phyloP scores from a whole-genome alignment of 2,797 vertebrate genomes.

The Sebastiscus tertius region DNA sequence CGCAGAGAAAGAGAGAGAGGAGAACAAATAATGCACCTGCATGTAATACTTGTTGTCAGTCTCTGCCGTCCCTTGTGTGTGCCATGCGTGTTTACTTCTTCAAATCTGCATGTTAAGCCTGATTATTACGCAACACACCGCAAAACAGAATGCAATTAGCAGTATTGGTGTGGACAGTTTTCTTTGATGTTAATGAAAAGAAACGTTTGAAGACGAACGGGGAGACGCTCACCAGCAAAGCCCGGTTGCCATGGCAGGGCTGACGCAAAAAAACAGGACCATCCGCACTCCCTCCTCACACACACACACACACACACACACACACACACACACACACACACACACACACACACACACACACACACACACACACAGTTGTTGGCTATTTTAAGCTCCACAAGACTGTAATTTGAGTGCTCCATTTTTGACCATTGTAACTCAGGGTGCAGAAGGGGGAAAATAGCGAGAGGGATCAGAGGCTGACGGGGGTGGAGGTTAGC shows the following conservation, averaged over 20 bases:
- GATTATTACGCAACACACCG: constrained; percentile 42
- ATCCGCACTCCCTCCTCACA: constrained; percentile 31
- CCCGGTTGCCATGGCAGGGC: constrained; percentile 81
- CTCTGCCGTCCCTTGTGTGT: constrained; percentile 25
- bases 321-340: constrained; percentile 31
- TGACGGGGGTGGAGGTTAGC: constrained; percentile 26
- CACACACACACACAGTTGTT: constrained; percentile 43
- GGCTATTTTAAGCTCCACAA: constrained; percentile 67
- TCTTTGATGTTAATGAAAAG: constrained; percentile 76
- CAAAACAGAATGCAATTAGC: constrained; percentile 66
- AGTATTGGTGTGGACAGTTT: constrained; percentile 34
- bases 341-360: constrained; percentile 12
- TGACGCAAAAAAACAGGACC: constrained; percentile 71
- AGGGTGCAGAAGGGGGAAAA: constrained; percentile 30
- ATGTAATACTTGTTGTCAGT: constrained; percentile 24
- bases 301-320: constrained; percentile 16
- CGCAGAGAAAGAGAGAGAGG: neutral
- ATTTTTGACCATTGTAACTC: constrained; percentile 54
- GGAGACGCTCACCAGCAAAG: constrained; percentile 66
- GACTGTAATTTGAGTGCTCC: constrained; percentile 73
- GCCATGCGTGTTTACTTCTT: constrained; percentile 39
- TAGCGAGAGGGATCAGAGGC: constrained; percentile 9
- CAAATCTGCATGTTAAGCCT: constrained; percentile 26
- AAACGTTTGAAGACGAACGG: constrained; percentile 71
- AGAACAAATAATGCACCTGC: constrained; percentile 9